A percentile compares a stretch with the other conserved stretches of the same genome.
Evolutionary conservation across 2,888 invertebrate genomes (phyloP).

Genomic region (Diarsia dahlii): DNA sequence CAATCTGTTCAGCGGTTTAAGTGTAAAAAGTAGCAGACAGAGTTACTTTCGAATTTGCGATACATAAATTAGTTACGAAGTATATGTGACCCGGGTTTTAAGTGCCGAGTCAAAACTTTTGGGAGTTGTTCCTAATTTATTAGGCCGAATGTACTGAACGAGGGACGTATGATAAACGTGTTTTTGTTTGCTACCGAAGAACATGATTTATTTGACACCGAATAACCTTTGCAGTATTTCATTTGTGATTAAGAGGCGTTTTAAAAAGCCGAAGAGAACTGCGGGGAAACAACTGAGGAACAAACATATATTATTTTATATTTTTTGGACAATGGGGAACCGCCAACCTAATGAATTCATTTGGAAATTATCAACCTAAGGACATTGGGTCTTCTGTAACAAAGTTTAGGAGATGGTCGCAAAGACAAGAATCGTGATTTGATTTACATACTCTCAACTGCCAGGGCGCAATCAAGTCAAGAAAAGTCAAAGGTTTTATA

Average conservation of each 20-base stretch:
- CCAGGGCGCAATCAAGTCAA: too few relatives aligned
- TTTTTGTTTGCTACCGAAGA: conserved; percentile 37
- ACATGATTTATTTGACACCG: conserved; percentile 28
- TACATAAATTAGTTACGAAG: background rate
- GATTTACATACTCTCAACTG: too few relatives aligned
- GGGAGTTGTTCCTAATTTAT: conserved; percentile 26
- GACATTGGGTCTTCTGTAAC: background rate
- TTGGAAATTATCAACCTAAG: background rate
- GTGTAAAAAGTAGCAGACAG: background rate
- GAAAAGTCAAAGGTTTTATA: too few relatives aligned
- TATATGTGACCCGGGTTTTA: conserved; percentile 8
- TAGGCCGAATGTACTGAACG: conserved; percentile 4
- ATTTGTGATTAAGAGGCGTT: conserved; percentile 19
- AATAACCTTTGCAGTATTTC: conserved; percentile 6
- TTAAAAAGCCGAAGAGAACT: background rate
- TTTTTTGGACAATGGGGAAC: background rate
- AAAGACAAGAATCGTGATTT: background rate
- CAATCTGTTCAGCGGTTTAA: background rate
- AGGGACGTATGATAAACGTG: conserved; percentile 34
- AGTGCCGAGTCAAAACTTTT: conserved; percentile 28
- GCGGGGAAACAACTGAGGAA: background rate
- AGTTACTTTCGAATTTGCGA: background rate
- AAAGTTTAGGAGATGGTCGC: background rate
- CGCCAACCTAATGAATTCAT: background rate
- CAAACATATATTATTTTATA: background rate